A percentile compares a stretch with the other conserved stretches of the same genome.
Conservation (phyloP, 2,888 invertebrate genomes). For the Drosophila sordidapex region DNA sequence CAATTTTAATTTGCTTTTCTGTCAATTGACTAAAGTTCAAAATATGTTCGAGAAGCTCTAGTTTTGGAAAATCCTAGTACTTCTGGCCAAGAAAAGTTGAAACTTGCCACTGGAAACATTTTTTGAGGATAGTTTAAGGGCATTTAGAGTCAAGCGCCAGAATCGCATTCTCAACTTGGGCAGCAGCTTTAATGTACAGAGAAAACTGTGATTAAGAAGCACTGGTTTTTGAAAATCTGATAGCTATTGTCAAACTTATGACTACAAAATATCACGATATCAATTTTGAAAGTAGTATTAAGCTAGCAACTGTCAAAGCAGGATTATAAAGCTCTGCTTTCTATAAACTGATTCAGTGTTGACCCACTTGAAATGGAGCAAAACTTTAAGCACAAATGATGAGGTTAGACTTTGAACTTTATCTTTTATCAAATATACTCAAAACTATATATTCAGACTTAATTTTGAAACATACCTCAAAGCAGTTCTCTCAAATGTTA, state of each 20-base stretch:
- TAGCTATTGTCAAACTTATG: background rate
- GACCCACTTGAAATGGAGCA: background rate
- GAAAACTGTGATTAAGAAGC: background rate
- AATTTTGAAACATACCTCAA: slow-evolving; percentile 17
- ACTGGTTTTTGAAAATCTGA: accelerated
- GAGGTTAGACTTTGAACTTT: background rate
- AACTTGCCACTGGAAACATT: background rate
- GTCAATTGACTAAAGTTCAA: background rate
- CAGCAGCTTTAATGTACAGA: accelerated
- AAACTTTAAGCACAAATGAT: background rate
- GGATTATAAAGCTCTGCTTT: accelerated
- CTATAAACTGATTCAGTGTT: background rate
- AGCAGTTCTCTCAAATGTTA: background rate
- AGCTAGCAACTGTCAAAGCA: background rate
- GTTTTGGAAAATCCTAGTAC: background rate
- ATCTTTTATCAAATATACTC: background rate
- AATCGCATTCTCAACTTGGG: background rate
- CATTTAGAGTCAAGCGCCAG: background rate
- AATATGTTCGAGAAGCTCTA: background rate
- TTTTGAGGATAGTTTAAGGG: background rate
- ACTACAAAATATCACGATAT: accelerated
- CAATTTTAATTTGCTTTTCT: slow-evolving; percentile 15
- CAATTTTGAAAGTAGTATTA: background rate
- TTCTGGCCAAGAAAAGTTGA: background rate
- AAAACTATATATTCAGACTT: background rate